phyloP scores from a whole-genome alignment of 2,113 vertebrate species.

The Halichoerus grypus region DNA sequence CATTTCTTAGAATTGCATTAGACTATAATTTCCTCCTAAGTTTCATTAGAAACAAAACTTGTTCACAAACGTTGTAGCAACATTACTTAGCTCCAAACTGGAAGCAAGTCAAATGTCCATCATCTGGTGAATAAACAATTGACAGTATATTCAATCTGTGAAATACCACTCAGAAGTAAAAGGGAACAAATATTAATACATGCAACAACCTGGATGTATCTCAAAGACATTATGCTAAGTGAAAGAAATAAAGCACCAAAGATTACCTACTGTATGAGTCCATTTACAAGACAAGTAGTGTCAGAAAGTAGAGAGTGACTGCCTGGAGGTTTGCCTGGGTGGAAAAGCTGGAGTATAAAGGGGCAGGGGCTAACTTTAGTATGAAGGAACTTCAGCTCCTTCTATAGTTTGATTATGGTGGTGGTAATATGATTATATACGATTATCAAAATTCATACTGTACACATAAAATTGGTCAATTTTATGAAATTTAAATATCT shows the following conservation, averaged over 20 bases:
- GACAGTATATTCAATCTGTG: not conserved
- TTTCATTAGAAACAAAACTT: conserved; percentile 35
- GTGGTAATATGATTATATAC: not conserved
- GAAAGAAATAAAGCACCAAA: conserved; percentile 26
- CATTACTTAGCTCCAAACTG: not conserved
- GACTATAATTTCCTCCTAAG: not conserved
- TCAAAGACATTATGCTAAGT: not conserved
- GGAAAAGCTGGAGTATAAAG: not conserved
- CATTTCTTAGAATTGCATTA: not conserved
- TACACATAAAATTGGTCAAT: not conserved
- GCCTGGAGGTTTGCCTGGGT: not conserved
- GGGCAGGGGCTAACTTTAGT: not conserved
- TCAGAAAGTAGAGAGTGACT: not conserved
- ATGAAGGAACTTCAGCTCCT: not conserved
- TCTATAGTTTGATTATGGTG: not conserved
- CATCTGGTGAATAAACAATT: not conserved
- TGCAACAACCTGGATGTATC: not conserved
- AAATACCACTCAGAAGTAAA: not conserved
- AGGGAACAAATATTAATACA: not conserved
- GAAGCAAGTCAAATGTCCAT: not conserved
- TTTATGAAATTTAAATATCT: conserved; percentile 46
- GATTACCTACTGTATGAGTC: not conserved
- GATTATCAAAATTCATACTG: not conserved
- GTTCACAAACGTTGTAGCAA: not conserved
- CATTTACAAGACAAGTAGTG: not conserved